phyloP scores from a whole-genome alignment of 2,113 vertebrate genomes.

The Aldabrachelys gigantea region DNA sequence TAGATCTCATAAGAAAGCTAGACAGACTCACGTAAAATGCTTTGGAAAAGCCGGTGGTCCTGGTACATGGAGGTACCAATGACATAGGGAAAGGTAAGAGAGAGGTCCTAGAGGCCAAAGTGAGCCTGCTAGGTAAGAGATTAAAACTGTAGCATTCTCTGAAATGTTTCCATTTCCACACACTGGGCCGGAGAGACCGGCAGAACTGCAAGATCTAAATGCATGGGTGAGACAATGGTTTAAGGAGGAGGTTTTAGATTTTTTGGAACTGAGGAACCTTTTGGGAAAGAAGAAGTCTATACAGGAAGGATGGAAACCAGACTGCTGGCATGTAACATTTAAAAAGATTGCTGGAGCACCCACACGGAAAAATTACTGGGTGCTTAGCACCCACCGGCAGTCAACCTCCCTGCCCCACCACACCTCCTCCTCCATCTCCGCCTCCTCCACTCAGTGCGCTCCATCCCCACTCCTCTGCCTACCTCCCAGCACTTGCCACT shows the following conservation, averaged over 20 bases:
- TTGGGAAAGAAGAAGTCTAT: background rate
- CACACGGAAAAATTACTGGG: no score
- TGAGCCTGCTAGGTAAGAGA: background rate
- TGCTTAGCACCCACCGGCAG: no score
- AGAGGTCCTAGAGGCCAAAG: background rate
- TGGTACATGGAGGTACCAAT: background rate
- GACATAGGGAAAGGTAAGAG: background rate
- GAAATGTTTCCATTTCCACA: background rate
- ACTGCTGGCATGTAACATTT: no score
- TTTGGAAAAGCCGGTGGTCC: background rate
- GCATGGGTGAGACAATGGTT: background rate
- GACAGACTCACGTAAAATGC: background rate
- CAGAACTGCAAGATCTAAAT: background rate
- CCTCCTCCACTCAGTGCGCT: no score
- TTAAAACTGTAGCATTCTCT: background rate
- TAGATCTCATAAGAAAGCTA: background rate
- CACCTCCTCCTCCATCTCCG: no score
- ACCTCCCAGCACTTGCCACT: no score
- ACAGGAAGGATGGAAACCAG: background rate
- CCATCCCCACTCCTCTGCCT: no score
- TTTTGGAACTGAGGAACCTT: background rate
- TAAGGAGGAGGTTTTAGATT: background rate
- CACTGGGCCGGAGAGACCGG: background rate
- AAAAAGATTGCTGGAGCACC: no score
- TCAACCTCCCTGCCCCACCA: no score